A percentile compares a stretch with the other conserved stretches of the same genome.
Evolutionary conservation across 2,113 vertebrate genomes (phyloP).

Genomic region (Antigone vipio): DNA sequence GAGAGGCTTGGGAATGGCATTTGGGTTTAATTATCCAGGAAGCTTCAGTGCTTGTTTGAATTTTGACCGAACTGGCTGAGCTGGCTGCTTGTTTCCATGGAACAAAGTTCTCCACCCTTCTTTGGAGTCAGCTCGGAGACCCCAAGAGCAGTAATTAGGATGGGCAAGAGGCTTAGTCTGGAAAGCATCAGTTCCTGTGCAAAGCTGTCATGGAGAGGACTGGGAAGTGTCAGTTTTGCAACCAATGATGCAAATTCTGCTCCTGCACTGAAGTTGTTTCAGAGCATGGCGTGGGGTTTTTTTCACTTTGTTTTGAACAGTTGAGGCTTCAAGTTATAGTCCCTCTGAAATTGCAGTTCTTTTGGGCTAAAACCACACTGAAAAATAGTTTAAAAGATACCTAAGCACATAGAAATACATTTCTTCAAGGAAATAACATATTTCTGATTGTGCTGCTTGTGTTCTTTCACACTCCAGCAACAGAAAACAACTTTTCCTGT

Average conservation of each 20-base stretch:
- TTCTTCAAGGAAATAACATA: neutral
- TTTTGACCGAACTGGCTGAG: conserved; percentile 30
- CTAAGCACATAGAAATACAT: neutral
- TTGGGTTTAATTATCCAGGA: conserved; percentile 49
- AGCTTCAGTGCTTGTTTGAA: neutral
- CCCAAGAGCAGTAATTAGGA: conserved; percentile 18
- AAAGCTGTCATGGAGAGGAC: neutral
- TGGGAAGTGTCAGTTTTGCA: conserved; percentile 18
- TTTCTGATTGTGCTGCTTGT: neutral
- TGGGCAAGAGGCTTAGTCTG: conserved; percentile 16
- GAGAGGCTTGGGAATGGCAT: conserved; percentile 1
- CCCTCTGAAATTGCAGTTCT: neutral
- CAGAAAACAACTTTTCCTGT: neutral
- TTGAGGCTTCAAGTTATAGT: neutral
- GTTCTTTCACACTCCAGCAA: neutral
- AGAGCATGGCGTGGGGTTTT: neutral
- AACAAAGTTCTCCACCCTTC: conserved; percentile 55
- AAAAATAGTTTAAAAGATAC: neutral
- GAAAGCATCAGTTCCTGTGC: conserved; percentile 20
- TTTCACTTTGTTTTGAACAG: neutral
- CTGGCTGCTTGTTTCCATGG: conserved; percentile 43
- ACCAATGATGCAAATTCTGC: neutral
- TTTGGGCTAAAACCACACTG: neutral
- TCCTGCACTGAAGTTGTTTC: neutral
- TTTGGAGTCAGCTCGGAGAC: conserved; percentile 44